phyloP scores from a whole-genome alignment of 2,797 vertebrate genomes.

The Tympanoctomys barrerae region DNA sequence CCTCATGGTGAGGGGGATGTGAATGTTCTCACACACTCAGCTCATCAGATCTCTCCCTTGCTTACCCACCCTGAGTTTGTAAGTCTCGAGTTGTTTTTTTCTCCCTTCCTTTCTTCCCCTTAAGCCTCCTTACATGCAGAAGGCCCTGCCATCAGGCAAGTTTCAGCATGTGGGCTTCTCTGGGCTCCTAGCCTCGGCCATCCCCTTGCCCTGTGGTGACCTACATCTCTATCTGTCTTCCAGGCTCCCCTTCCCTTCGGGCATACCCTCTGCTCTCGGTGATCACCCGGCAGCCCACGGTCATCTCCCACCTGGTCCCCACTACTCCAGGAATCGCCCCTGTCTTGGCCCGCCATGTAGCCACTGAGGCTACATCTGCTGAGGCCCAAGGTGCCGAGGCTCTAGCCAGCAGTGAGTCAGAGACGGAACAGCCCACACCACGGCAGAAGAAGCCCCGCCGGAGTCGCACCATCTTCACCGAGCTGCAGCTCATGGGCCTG shows the following conservation, averaged over 20 bases:
- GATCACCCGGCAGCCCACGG: conserved; percentile 94
- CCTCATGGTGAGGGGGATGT: background rate
- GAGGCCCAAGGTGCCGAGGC: conserved; percentile 90
- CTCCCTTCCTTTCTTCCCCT: background rate
- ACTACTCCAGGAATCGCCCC: conserved; percentile 82
- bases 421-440: conserved; percentile 91
- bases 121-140: background rate
- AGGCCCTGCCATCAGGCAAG: background rate
- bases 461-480: conserved; percentile 98
- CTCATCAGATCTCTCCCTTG: fast-evolving
- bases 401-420: conserved; percentile 94
- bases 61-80: background rate
- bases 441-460: conserved; percentile 96
- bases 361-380: conserved; percentile 70
- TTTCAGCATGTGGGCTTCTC: background rate
- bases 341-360: conserved; percentile 86
- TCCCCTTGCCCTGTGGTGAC: background rate
- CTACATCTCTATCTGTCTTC: conserved; percentile 41
- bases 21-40: background rate
- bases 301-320: conserved; percentile 90
- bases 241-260: conserved; percentile 94
- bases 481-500: conserved; percentile 98
- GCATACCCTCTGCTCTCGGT: conserved; percentile 96
- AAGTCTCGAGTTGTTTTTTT: background rate
- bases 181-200: background rate